Percentiles rank a stretch among this genome's conserved stretches.
These are phyloP conservation scores for Drosophila insularis DNA, from an alignment of 1,140 invertebrate genomes.

Conservation along the genomic window DNA sequence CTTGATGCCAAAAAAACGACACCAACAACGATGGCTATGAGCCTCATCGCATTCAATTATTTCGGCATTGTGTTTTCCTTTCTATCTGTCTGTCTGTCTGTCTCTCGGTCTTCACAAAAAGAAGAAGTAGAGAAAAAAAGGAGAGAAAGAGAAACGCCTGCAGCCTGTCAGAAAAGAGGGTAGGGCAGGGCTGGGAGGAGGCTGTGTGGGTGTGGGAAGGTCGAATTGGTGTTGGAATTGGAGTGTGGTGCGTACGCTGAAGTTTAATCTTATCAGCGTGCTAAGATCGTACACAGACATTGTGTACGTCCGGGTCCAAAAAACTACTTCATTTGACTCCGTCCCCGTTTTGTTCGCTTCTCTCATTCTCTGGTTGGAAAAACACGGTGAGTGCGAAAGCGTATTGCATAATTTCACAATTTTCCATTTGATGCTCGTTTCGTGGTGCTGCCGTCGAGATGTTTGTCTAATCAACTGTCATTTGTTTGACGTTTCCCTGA, in stretches of 20 bases:
- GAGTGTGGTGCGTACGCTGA: constrained; percentile 55
- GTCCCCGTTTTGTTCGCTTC: background rate
- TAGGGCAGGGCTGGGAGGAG: too few species aligned
- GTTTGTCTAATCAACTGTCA: constrained; percentile 83
- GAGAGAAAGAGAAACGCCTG: constrained; percentile 27
- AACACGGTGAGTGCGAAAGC: constrained; percentile 59
- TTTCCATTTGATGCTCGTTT: constrained; percentile 82
- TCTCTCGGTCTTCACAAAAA: constrained; percentile 24
- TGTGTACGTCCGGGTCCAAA: constrained; percentile 53
- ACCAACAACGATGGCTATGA: constrained; percentile 67
- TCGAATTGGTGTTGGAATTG: constrained; percentile 37
- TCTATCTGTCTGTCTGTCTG: constrained; percentile 33
- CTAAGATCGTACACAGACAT: constrained; percentile 57
- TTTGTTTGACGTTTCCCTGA: constrained; percentile 82
- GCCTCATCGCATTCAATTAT: constrained; percentile 81
- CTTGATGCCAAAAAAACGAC: constrained; percentile 61
- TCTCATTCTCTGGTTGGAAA: background rate
- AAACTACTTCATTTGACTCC: constrained; percentile 77
- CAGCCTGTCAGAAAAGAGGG: constrained; percentile 24
- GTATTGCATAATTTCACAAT: constrained; percentile 83
- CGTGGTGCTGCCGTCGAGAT: constrained; percentile 72
- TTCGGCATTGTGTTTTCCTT: constrained; percentile 68
- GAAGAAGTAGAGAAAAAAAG: background rate
- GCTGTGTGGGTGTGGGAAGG: background rate
- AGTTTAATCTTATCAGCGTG: constrained; percentile 75